A percentile compares a stretch with the other conserved stretches of the same genome.
These are phyloP conservation scores for Orthosia gracilis DNA, from an alignment of 2,888 invertebrate genomes.

Conservation along the genomic window DNA sequence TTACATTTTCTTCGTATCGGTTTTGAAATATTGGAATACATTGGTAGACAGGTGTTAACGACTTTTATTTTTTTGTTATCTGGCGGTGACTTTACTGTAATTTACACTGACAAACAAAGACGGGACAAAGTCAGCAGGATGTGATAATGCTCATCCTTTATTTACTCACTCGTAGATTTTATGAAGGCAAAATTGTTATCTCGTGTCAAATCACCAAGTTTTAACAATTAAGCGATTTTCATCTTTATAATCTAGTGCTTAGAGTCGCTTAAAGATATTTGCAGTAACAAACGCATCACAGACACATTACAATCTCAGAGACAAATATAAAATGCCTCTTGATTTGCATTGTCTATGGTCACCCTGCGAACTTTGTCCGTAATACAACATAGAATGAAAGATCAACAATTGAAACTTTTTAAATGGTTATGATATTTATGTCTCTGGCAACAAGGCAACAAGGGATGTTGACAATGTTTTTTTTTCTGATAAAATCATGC, in stretches of 20 bases:
- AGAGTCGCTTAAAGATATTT: too few relatives aligned
- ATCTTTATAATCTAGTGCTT: too few relatives aligned
- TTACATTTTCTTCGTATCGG: too few relatives aligned
- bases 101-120: slow-evolving; percentile 38
- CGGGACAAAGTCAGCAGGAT: slow-evolving; percentile 23
- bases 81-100: slow-evolving; percentile 13
- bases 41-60: too few relatives aligned
- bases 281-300: too few relatives aligned
- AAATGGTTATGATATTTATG: slow-evolving; percentile 26
- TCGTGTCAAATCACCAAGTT: too few relatives aligned
- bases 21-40: too few relatives aligned
- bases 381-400: slow-evolving; percentile 35
- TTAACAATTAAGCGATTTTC: too few relatives aligned
- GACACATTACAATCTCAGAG: background rate
- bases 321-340: background rate
- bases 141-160: too few relatives aligned
- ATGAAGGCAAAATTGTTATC: too few relatives aligned
- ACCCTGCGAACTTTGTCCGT: slow-evolving; percentile 12
- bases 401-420: slow-evolving; percentile 14
- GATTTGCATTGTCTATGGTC: background rate
- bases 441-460: slow-evolving; percentile 2
- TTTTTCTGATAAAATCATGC: slow-evolving; percentile 31
- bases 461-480: slow-evolving; percentile 2
- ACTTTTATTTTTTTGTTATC: too few relatives aligned
- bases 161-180: too few relatives aligned